Evolutionary conservation across 2,113 vertebrate genomes (phyloP).

Genomic region (Ictalurus punctatus): DNA sequence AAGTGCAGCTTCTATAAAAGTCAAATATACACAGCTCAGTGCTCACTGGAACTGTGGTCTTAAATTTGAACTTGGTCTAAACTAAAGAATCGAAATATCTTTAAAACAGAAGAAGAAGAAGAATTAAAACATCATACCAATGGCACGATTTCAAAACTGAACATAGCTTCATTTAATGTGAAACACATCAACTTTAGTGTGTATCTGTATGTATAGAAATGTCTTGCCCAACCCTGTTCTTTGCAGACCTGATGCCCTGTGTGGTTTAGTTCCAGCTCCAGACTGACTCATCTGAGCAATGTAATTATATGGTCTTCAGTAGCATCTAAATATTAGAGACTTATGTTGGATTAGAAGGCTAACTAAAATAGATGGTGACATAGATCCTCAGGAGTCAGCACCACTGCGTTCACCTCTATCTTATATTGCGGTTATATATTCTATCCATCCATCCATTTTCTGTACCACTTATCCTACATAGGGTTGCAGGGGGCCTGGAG

Average conservation of each 20-base stretch:
- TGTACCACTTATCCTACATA: too few species aligned
- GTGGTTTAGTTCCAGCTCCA: conserved; percentile 12
- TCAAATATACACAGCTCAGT: background rate
- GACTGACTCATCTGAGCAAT: conserved; percentile 18
- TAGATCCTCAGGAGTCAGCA: background rate
- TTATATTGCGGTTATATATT: background rate
- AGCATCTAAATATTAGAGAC: conserved; percentile 29
- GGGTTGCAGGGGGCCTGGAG: too few species aligned
- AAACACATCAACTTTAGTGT: background rate
- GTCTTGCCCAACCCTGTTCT: background rate
- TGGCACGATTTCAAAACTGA: background rate
- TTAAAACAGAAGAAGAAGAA: background rate
- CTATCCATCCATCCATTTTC: too few species aligned
- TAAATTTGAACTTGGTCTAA: background rate
- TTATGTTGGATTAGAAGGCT: conserved; percentile 1
- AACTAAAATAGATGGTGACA: conserved; percentile 2
- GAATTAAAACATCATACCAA: background rate
- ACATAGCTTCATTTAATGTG: background rate
- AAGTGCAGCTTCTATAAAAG: background rate
- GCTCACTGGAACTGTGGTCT: background rate
- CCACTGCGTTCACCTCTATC: background rate
- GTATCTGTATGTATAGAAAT: background rate
- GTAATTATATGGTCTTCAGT: conserved; percentile 32
- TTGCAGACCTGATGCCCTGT: background rate
- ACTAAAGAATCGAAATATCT: background rate